Evolutionary conservation across 2,888 invertebrate species (phyloP).

Genomic region (Mythimna albipuncta): DNA sequence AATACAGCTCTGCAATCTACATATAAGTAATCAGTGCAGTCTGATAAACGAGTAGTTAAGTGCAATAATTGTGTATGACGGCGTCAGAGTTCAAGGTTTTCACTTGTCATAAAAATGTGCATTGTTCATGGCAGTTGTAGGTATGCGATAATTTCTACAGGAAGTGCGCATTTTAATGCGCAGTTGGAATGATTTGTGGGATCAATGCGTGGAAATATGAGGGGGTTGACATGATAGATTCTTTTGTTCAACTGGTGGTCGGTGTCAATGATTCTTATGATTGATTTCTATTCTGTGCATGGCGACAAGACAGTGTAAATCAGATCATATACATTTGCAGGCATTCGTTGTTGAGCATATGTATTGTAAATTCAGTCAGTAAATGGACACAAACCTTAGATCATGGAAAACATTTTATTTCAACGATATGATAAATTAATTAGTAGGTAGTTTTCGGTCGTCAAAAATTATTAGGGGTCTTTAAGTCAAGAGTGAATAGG

Average conservation of each 20-base stretch:
- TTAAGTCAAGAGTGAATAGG: too few species aligned
- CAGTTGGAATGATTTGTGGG: slow-evolving; percentile 34
- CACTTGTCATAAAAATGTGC: slow-evolving; percentile 29
- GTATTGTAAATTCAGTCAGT: too few species aligned
- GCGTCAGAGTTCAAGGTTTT: slow-evolving; percentile 61
- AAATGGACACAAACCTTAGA: too few species aligned
- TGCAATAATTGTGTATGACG: slow-evolving; percentile 57
- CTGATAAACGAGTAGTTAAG: slow-evolving; percentile 55
- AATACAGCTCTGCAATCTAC: slow-evolving; percentile 24
- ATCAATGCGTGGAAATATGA: slow-evolving; percentile 8
- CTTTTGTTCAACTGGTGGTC: background rate
- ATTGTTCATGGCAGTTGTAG: slow-evolving; percentile 22
- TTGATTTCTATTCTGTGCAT: background rate
- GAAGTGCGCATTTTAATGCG: slow-evolving; percentile 7
- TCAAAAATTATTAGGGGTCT: too few species aligned
- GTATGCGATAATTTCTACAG: slow-evolving; percentile 32
- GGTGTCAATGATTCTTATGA: background rate
- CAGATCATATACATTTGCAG: too few species aligned
- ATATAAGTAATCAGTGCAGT: slow-evolving; percentile 44
- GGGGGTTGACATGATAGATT: background rate
- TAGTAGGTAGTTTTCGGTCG: too few species aligned
- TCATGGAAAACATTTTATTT: too few species aligned
- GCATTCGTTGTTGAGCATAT: too few species aligned
- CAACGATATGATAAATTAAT: too few species aligned
- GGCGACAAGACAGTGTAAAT: too few species aligned